phyloP scores from a whole-genome alignment of 2,797 vertebrate genomes.

The Pitangus sulphuratus region DNA sequence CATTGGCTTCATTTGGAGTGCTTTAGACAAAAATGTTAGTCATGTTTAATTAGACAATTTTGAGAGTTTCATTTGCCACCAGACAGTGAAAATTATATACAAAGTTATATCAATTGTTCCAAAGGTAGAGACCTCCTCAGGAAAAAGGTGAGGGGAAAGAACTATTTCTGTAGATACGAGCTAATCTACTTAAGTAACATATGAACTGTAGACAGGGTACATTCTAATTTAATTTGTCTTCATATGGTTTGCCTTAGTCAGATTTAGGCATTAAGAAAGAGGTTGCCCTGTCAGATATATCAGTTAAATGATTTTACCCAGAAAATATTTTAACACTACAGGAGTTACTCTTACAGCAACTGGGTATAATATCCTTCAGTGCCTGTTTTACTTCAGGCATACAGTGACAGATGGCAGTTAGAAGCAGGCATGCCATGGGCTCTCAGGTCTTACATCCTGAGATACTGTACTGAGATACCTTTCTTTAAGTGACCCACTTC shows the following conservation, averaged over 20 bases:
- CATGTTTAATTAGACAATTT: conserved; percentile 21
- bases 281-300: neutral
- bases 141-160: neutral
- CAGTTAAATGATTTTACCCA: neutral
- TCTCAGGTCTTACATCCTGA: neutral
- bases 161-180: neutral
- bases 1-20: neutral
- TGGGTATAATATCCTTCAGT: neutral
- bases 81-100: neutral
- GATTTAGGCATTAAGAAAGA: neutral
- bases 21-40: conserved; percentile 39
- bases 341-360: neutral
- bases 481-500: neutral
- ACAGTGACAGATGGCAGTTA: neutral
- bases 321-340: neutral
- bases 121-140: neutral
- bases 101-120: neutral
- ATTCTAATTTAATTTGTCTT: neutral
- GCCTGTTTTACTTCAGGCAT: neutral
- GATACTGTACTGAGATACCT: neutral
- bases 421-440: neutral
- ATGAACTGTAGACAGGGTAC: neutral
- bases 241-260: neutral
- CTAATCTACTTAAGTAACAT: neutral
- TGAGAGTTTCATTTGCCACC: conserved; percentile 17